Evolutionary conservation across 2,888 invertebrate genomes (phyloP).

Genomic region (Pogonocherus hispidulus): DNA sequence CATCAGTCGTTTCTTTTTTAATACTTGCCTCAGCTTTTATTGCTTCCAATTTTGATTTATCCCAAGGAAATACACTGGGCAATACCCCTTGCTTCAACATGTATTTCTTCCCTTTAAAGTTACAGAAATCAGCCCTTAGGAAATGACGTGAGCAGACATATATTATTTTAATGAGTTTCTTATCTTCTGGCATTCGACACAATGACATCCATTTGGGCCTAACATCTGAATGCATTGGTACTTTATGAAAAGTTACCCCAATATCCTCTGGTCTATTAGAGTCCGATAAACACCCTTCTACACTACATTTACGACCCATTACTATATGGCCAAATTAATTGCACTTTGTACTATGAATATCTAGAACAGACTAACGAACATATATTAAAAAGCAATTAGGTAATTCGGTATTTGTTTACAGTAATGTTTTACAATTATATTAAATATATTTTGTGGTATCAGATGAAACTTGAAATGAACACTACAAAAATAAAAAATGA

Average conservation of each 20-base stretch:
- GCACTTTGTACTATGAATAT: background rate
- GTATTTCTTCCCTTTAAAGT: conserved; percentile 79
- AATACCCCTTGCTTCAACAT: conserved; percentile 79
- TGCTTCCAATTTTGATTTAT: conserved; percentile 62
- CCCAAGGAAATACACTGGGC: conserved; percentile 82
- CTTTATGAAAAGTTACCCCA: conserved; percentile 83
- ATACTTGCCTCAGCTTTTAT: conserved; percentile 55
- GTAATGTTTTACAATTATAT: too few species aligned
- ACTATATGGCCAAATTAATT: background rate
- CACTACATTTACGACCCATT: conserved; percentile 78
- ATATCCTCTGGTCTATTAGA: conserved; percentile 75
- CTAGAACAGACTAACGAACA: background rate
- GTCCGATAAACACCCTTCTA: conserved; percentile 75
- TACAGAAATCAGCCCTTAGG: conserved; percentile 79
- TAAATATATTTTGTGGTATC: too few species aligned
- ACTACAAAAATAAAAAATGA: too few species aligned
- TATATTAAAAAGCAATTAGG: too few species aligned
- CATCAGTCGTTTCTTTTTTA: conserved; percentile 48
- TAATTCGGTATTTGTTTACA: too few species aligned
- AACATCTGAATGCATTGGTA: conserved; percentile 76
- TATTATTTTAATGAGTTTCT: conserved; percentile 72
- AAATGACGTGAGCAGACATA: conserved; percentile 85
- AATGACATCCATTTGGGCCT: conserved; percentile 77
- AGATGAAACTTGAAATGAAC: too few species aligned
- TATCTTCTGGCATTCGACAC: conserved; percentile 72